Conservation (phyloP, 2,113 vertebrate species). For the Nymphicus hollandicus region DNA sequence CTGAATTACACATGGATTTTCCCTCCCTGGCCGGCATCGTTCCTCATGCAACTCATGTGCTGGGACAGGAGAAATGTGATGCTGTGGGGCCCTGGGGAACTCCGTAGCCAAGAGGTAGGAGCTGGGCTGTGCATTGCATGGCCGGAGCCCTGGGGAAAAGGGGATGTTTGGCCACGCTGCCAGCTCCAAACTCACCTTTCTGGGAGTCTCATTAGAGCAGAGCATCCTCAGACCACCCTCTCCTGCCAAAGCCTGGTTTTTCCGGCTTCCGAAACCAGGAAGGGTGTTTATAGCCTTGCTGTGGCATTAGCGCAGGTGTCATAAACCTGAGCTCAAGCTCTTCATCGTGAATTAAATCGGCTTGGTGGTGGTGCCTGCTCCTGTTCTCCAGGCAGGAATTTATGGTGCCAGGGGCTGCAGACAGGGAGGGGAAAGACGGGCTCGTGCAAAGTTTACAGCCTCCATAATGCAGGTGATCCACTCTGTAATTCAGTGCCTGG, state of each 20-base stretch:
- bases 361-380: not conserved
- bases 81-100: fast-evolving
- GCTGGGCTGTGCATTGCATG: not conserved
- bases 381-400: not conserved
- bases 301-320: not conserved
- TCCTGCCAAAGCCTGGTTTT: not conserved
- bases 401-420: not conserved
- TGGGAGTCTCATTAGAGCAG: not conserved
- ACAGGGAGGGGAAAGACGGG: not conserved
- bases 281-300: not conserved
- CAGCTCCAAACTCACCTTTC: not conserved
- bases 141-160: not conserved
- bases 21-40: fast-evolving
- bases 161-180: fast-evolving
- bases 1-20: not conserved
- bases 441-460: not conserved
- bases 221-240: not conserved
- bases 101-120: not conserved
- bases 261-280: not conserved
- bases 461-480: not conserved
- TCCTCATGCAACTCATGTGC: not conserved
- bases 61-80: not conserved
- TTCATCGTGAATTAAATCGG: not conserved
- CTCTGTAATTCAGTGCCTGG: not conserved
- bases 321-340: not conserved